Conservation (phyloP, 2,113 vertebrate species). For the Alexandromys fortis region DNA sequence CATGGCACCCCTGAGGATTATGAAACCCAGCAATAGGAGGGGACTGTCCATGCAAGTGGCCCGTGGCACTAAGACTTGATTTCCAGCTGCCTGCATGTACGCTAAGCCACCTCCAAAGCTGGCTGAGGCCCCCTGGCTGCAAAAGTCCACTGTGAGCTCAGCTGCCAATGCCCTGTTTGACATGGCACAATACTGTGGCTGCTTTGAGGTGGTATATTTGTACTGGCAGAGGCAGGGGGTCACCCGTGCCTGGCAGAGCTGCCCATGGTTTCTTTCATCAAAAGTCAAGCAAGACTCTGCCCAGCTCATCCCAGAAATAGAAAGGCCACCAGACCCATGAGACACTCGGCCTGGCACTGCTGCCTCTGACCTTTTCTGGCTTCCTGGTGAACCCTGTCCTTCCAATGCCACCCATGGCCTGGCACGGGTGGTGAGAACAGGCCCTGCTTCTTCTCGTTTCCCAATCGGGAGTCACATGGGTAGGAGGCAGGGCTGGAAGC, state of each 20-base stretch:
- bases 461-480: accelerated
- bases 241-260: neutral
- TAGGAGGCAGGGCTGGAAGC: neutral
- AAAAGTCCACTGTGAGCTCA: neutral
- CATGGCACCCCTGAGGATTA: neutral
- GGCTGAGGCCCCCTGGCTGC: accelerated
- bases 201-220: neutral
- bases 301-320: neutral
- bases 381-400: neutral
- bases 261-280: neutral
- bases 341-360: neutral
- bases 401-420: too few relatives aligned
- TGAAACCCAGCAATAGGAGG: neutral
- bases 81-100: neutral
- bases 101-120: neutral
- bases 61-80: neutral
- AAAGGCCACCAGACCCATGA: neutral
- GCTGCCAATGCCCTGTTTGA: neutral
- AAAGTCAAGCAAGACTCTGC: neutral
- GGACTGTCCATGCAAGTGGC: neutral
- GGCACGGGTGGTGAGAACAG: accelerated
- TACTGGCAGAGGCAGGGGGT: neutral
- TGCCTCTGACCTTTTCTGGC: neutral
- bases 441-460: neutral
- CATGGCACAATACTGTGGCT: neutral